Evolutionary conservation across 2,113 vertebrate genomes (phyloP).

Genomic region (Plecotus auritus): DNA sequence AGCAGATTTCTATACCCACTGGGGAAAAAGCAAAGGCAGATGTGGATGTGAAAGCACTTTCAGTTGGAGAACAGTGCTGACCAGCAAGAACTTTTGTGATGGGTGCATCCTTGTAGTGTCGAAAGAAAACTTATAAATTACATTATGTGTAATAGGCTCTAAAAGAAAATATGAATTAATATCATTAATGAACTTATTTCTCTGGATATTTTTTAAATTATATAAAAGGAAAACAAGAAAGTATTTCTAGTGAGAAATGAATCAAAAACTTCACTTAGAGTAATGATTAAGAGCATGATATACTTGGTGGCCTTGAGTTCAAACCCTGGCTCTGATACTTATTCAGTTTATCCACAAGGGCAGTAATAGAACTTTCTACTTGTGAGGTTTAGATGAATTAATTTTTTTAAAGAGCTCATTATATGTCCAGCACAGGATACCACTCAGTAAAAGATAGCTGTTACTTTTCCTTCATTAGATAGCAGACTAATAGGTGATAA

Average conservation of each 20-base stretch:
- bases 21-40: background rate
- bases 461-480: background rate
- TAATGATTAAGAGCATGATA: background rate
- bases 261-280: background rate
- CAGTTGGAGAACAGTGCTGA: slow-evolving; percentile 33
- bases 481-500: background rate
- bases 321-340: background rate
- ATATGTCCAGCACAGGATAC: background rate
- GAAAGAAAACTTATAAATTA: background rate
- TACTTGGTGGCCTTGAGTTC: background rate
- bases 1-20: slow-evolving; percentile 13
- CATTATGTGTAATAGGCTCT: background rate
- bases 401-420: background rate
- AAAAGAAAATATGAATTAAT: slow-evolving; percentile 8
- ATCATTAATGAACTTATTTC: background rate
- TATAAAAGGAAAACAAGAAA: background rate
- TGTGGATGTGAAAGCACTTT: slow-evolving; percentile 44
- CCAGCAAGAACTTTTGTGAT: background rate
- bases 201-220: background rate
- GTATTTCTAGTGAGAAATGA: background rate
- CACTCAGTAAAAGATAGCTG: background rate
- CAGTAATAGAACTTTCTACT: background rate
- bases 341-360: background rate
- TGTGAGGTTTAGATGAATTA: background rate
- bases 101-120: background rate